Conservation (phyloP, 2,113 vertebrate genomes). For the Chamaea fasciata region DNA sequence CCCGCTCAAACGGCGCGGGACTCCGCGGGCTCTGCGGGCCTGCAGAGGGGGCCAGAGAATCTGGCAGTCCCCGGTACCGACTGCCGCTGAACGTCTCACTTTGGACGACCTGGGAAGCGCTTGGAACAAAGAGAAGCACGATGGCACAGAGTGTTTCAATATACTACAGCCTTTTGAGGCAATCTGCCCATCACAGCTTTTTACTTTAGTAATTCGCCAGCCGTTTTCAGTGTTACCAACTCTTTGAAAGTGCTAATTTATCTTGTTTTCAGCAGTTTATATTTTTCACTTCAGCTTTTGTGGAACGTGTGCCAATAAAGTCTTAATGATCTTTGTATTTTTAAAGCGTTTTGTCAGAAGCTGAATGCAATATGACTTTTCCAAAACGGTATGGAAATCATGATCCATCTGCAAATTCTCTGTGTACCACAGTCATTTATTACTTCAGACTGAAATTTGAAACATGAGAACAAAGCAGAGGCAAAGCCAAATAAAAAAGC, state of each 20-base stretch:
- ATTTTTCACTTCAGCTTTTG: background rate
- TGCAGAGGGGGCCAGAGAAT: constrained; percentile 15
- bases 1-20: too few species aligned
- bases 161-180: background rate
- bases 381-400: constrained; percentile 20
- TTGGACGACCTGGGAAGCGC: background rate
- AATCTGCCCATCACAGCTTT: background rate
- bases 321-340: background rate
- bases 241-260: background rate
- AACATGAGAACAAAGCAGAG: constrained; percentile 52
- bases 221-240: background rate
- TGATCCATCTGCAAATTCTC: constrained; percentile 47
- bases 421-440: constrained; percentile 47
- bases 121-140: background rate
- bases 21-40: background rate
- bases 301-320: background rate
- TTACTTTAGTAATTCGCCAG: background rate
- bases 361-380: background rate
- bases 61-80: background rate
- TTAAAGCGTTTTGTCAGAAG: background rate
- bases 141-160: background rate
- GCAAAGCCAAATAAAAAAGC: constrained; percentile 55
- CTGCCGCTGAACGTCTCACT: fast-evolving
- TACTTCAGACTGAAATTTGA: constrained; percentile 56
- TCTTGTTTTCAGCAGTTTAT: background rate